Base-by-base conservation (phyloP, 2,888 invertebrate species). In the Synanthedon andrenaeformis region DNA sequence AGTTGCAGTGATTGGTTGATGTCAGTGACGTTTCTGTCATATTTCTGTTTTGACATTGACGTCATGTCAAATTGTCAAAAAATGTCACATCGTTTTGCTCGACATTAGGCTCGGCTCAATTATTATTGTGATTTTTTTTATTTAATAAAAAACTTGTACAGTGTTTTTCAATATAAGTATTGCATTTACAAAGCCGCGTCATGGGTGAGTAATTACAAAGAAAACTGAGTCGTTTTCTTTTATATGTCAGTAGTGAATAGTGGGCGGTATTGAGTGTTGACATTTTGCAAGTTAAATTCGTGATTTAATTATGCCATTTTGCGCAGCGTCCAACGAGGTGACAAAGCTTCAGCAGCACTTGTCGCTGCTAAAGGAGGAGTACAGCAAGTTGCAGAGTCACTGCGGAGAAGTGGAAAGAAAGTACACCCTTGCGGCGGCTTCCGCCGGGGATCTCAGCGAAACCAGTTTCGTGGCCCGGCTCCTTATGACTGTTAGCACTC, bases 401-500 rank as follows among this genome's bases (percentile, higher is more conserved):
- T 93, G 94, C 70, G 91, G 91, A 6, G 96, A 96, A 65, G 79
- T 97, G 35, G 95, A 96, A 73, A 91, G 92, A 60, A 95, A 96
- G 78, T 96, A 96, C 72, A 93, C 93, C 59, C 90, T 94, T 59
- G 91, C 92, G 1, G 92, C 93, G 45, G 93, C 94, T 0, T 89
- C 91, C 0, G 89, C 90, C 58, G 90, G 89, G 4, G 89, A 89
- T 62, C 83, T 90, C 55, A 89, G 90, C 53, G 92, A 93, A 67
- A 92, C 94, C 57, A 94, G 94, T 68, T 98, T 97, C 80, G 93
- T 96, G n/a, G 91, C 93, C 3, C 89, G 94, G 53, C 89, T 98
- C 8, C 89, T 96, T 6, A 90, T 92, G 76, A 94, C 93, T 41
- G 93, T 97, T 28, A 91, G 93, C 3, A 92, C 93, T n/a, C 82